These are phyloP conservation scores for Petrosia ficiformis DNA, from an alignment of 37 sponge, comb jelly and placozoan genomes.

Conservation along the genomic window DNA sequence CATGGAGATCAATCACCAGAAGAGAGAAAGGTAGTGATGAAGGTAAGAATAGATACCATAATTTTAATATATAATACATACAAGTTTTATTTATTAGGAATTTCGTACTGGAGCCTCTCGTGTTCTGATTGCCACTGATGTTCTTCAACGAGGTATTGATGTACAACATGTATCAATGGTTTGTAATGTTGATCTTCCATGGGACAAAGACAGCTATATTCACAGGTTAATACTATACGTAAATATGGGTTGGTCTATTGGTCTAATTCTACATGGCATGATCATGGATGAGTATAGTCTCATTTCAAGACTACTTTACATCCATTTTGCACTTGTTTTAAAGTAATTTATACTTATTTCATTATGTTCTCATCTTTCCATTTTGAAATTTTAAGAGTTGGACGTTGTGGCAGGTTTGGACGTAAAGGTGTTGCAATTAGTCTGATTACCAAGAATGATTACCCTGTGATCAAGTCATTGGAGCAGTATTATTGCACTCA, in stretches of 20 bases:
- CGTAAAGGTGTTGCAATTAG: constrained; percentile 21
- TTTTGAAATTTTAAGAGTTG: constrained; percentile 7
- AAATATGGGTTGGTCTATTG: too few relatives aligned
- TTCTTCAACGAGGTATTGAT: constrained; percentile 26
- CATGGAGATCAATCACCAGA: constrained; percentile 25
- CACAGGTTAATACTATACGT: constrained; percentile 10
- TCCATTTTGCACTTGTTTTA: too few relatives aligned
- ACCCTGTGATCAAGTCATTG: neutral
- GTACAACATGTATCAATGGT: constrained; percentile 27
- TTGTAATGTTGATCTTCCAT: constrained; percentile 20
- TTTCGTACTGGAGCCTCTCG: constrained; percentile 20
- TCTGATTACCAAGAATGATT: constrained; percentile 9
- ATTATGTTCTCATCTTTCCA: neutral
- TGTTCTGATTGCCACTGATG: constrained; percentile 23
- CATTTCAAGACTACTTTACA: too few relatives aligned
- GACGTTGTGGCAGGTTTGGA: constrained; percentile 31
- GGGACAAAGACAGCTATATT: constrained; percentile 25
- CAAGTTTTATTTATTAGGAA: constrained; percentile 8
- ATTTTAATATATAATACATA: neutral
- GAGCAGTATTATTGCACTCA: constrained; percentile 5
- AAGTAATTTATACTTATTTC: neutral
- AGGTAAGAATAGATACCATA: constrained; percentile 1
- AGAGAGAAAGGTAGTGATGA: constrained; percentile 14
- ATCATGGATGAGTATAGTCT: too few relatives aligned
- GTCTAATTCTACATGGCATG: too few relatives aligned